phyloP scores from a whole-genome alignment of 2,797 vertebrate genomes.

The Gorsachius magnificus region DNA sequence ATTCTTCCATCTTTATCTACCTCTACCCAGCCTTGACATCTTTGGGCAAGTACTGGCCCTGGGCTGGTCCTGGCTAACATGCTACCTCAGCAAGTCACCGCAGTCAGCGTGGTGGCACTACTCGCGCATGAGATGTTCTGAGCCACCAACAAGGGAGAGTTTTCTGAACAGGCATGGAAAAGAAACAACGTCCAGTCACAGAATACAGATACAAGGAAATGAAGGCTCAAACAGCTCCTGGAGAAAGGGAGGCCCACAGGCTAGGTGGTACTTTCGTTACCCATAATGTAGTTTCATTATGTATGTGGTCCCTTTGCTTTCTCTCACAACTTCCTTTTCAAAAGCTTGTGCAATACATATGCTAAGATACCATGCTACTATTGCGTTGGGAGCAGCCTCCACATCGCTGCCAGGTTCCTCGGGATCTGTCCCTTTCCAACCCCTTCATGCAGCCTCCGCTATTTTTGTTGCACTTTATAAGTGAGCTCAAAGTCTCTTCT shows the following conservation, averaged over 20 bases:
- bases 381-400: background rate
- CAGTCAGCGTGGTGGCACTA: fast-evolving
- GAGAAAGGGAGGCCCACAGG: conserved; percentile 50
- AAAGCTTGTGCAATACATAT: background rate
- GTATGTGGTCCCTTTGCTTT: conserved; percentile 58
- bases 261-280: conserved; percentile 71
- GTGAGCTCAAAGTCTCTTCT: background rate
- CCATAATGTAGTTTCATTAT: conserved; percentile 70
- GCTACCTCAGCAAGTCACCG: background rate
- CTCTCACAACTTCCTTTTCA: conserved; percentile 59
- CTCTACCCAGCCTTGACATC: background rate
- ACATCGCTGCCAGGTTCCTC: background rate
- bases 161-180: background rate
- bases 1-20: background rate
- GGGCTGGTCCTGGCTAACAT: background rate
- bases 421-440: background rate
- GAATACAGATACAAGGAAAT: background rate
- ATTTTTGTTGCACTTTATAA: background rate
- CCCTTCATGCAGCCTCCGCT: background rate
- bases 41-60: background rate
- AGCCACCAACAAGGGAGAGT: background rate
- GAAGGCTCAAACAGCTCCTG: conserved; percentile 18
- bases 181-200: background rate
- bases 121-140: background rate
- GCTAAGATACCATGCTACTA: background rate